These are phyloP conservation scores for Melanotaenia nigrans DNA, from an alignment of 2,797 vertebrate genomes.

Conservation along the genomic window DNA sequence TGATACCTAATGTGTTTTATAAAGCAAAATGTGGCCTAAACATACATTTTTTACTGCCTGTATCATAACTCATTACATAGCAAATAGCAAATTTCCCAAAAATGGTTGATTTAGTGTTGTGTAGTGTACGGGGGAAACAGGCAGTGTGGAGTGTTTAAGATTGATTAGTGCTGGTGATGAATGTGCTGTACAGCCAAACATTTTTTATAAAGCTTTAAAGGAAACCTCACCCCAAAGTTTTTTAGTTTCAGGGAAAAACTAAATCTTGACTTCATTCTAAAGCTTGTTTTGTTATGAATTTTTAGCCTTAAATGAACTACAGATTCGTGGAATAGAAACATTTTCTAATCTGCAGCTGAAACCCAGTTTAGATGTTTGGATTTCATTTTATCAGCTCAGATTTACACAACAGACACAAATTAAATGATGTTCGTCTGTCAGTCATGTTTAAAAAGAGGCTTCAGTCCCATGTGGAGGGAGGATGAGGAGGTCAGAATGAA, in stretches of 20 bases:
- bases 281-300: not conserved
- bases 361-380: not conserved
- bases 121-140: accelerated
- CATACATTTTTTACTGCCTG: too few species aligned
- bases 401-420: slow-evolving; percentile 32
- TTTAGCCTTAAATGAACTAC: not conserved
- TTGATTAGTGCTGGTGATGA: not conserved
- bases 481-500: slow-evolving; percentile 42
- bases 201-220: not conserved
- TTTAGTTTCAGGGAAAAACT: not conserved
- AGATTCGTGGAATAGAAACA: not conserved
- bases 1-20: not conserved
- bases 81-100: not conserved
- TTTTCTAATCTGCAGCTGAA: slow-evolving; percentile 2
- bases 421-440: slow-evolving; percentile 17
- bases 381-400: slow-evolving; percentile 17
- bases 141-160: not conserved
- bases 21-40: too few species aligned
- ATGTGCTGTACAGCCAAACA: not conserved
- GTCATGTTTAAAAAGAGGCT: slow-evolving; percentile 28
- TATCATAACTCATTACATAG: not conserved
- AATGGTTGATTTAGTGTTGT: not conserved
- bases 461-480: slow-evolving; percentile 22
- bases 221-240: not conserved
- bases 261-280: not conserved